Conservation (phyloP, 2,113 vertebrate species). For the Calypte anna region DNA sequence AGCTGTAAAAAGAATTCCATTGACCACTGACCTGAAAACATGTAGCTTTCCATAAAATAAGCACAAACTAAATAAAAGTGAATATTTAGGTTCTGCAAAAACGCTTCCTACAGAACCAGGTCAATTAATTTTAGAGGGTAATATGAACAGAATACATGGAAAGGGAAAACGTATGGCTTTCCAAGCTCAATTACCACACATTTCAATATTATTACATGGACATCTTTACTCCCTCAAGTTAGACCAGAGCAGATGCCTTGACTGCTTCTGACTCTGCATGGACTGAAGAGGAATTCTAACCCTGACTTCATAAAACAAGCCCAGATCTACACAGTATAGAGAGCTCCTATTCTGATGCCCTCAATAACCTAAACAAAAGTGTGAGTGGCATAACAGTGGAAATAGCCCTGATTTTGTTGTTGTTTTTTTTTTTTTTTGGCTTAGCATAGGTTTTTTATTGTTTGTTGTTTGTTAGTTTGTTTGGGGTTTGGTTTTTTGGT, state of each 20-base stretch:
- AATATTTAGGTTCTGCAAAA: slow-evolving; percentile 13
- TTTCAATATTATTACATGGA: background rate
- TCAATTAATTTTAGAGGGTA: background rate
- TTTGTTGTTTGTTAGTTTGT: background rate
- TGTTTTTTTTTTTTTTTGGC: background rate
- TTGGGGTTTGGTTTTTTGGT: too few relatives aligned
- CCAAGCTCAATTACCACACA: background rate
- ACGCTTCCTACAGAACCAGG: background rate
- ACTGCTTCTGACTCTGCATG: background rate
- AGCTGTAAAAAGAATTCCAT: slow-evolving; percentile 74
- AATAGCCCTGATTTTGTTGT: background rate
- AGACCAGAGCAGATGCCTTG: background rate
- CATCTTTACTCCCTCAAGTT: background rate
- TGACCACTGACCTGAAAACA: slow-evolving; percentile 62
- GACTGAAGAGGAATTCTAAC: background rate
- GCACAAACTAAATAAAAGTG: slow-evolving; percentile 33
- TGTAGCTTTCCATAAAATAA: slow-evolving; percentile 60
- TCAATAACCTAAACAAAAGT: background rate
- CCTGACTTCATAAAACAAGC: background rate
- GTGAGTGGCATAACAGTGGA: background rate
- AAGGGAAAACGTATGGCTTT: background rate
- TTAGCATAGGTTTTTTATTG: background rate
- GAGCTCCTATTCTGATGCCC: background rate
- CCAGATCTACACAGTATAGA: background rate
- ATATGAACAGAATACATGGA: background rate